A percentile compares a stretch with the other conserved stretches of the same genome.
Conservation (phyloP, 1,140 invertebrate species). For the Pachypsylla venusta region DNA sequence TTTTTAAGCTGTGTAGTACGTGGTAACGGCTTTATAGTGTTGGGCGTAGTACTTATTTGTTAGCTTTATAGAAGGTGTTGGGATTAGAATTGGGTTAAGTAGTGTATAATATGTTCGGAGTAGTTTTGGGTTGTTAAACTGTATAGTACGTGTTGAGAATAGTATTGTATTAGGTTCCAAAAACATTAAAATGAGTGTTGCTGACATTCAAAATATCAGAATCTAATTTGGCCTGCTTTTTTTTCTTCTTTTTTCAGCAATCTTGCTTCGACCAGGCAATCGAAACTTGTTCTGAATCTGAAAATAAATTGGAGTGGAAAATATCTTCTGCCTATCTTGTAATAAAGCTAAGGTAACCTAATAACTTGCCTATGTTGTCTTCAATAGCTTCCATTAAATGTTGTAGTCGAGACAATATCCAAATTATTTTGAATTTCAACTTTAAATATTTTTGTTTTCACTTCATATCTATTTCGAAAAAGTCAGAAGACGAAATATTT, state of each 20-base stretch:
- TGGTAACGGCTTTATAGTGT: too few species aligned
- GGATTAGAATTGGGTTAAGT: neutral
- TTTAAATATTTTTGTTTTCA: slow-evolving; percentile 19
- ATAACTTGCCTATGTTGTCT: neutral
- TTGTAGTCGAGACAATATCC: neutral
- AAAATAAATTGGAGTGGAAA: slow-evolving; percentile 15
- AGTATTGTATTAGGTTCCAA: too few species aligned
- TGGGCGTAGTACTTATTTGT: neutral
- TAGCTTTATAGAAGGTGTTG: neutral
- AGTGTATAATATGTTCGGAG: neutral
- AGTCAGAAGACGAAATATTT: too few species aligned
- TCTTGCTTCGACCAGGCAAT: neutral
- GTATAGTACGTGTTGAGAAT: too few species aligned
- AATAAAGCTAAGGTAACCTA: slow-evolving; percentile 10
- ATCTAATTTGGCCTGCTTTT: neutral
- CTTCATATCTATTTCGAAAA: too few species aligned
- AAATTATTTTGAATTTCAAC: neutral
- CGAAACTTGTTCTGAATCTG: neutral
- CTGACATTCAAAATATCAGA: neutral
- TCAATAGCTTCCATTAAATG: slow-evolving; percentile 1
- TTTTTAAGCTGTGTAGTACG: too few species aligned
- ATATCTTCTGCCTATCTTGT: slow-evolving; percentile 9
- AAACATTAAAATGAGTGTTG: neutral
- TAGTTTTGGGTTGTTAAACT: too few species aligned
- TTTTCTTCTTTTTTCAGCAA: neutral